Percentiles rank a stretch among this genome's conserved stretches.
These are phyloP conservation scores for Hypselothyrea guttata DNA, from an alignment of 2,888 invertebrate genomes.

Conservation along the genomic window DNA sequence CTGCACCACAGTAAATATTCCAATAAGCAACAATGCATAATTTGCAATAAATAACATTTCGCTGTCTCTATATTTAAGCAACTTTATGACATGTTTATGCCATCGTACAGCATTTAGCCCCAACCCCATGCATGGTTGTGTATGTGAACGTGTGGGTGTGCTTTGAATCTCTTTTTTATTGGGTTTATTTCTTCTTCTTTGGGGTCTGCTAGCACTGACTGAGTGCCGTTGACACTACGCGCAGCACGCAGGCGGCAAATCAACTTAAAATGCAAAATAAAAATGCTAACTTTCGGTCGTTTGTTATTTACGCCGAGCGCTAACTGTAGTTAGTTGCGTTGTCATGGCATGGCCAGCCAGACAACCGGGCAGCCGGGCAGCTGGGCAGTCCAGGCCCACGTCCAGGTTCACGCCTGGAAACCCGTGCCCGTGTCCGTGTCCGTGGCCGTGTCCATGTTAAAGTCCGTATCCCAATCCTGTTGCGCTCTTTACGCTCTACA, in stretches of 20 bases:
- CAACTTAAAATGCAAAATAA: slow-evolving; percentile 76
- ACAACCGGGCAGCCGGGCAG: slow-evolving; percentile 21
- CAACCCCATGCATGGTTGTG: slow-evolving; percentile 3
- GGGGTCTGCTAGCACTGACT: slow-evolving; percentile 29
- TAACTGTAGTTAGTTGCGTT: slow-evolving; percentile 70
- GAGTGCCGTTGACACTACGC: slow-evolving; percentile 57
- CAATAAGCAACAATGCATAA: no score
- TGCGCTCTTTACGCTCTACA: slow-evolving; percentile 66
- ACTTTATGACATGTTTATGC: background rate
- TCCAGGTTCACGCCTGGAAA: slow-evolving; percentile 45
- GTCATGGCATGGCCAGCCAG: slow-evolving; percentile 59
- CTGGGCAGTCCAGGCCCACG: slow-evolving; percentile 20
- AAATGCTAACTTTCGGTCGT: slow-evolving; percentile 64
- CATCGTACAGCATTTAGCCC: background rate
- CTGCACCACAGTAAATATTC: no score
- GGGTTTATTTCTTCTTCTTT: slow-evolving; percentile 14
- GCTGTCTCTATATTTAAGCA: background rate
- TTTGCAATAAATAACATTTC: background rate
- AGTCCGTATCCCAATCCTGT: slow-evolving; percentile 64
- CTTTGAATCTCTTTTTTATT: slow-evolving; percentile 15
- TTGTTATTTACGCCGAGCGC: slow-evolving; percentile 65
- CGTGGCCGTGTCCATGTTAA: slow-evolving; percentile 2
- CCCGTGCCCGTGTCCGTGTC: slow-evolving; percentile 15
- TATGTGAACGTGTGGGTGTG: slow-evolving; percentile 61
- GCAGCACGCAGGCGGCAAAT: slow-evolving; percentile 60